Evolutionary conservation across 1,140 invertebrate species (phyloP), one percentile per base, ranked within the genome.

Genomic region (Drosophila nigrodunni): DNA sequence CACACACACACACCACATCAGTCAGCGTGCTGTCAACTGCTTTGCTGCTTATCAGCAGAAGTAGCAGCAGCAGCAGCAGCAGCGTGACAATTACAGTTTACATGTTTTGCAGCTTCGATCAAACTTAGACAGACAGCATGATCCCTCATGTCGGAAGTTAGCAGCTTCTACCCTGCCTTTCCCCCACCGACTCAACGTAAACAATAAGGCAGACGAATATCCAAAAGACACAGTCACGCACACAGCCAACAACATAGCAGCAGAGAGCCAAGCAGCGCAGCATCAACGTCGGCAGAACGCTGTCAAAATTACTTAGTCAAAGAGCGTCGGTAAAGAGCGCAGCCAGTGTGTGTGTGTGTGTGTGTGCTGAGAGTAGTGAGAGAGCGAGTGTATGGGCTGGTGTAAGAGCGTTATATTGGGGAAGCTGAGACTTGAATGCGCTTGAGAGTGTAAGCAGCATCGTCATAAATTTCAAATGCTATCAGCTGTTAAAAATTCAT

Each of bases 401-500:
- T 30, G 25, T 30, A 39, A 65, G 43, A 35, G 59, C 59, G 43
- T 7, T 30, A 10, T 35, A 10, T 57, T 44, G 58, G 59, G 59
- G 46, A 39, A 35, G 66, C 59, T n/a, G 41, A 13, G 47, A 47
- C 39, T 59, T 49, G n/a, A 46, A 47, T 68, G 66, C 55, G 54
- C 43, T 52, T 11, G 60, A 67, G 72, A 60, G 72, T 61, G 72
- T 61, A 25, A 25, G 30, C 59, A 15, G 7, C 81, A 65, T 80
- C 74, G 70, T 62, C 78, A 82, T 88, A 82, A 86, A 86, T 86
- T 82, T 73, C 47, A 67, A 88, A 88, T 77, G 76, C 68, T 72
- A 86, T 86, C 82, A 86, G 82, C 82, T 86, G 82, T 86, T 88
- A 67, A 70, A 79, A 87, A 82, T 71, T 59, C 73, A 87, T 87